phyloP scores from a whole-genome alignment of 2,888 invertebrate genomes.

The Amphipyra tragopoginis region DNA sequence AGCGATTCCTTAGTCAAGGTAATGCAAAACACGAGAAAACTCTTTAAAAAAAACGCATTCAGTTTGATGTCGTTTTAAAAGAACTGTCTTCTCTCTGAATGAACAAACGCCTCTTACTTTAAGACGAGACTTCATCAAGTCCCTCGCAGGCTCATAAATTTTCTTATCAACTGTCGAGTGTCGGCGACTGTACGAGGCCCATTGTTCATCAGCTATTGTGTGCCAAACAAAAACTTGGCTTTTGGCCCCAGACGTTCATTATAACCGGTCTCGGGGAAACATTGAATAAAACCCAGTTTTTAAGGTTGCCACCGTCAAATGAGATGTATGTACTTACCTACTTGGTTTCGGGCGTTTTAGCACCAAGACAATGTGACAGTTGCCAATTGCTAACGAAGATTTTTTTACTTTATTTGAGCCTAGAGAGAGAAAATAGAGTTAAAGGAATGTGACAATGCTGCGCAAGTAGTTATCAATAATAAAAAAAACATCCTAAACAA shows the following conservation, averaged over 20 bases:
- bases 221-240: constrained; percentile 47
- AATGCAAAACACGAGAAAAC: no score
- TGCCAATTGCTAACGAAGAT: not conserved
- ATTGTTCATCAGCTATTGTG: constrained; percentile 52
- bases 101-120: constrained; percentile 9
- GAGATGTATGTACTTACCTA: not conserved
- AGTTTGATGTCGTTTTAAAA: not conserved
- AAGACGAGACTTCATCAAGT: constrained; percentile 13
- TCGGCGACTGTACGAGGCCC: constrained; percentile 36
- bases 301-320: constrained; percentile 2
- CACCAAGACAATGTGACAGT: not conserved
- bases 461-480: no score
- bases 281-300: constrained; percentile 21
- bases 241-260: constrained; percentile 32
- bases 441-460: no score
- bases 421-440: no score
- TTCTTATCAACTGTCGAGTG: constrained; percentile 37
- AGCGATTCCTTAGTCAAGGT: no score
- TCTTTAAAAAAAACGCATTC: not conserved
- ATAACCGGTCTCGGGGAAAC: constrained; percentile 27
- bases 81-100: not conserved
- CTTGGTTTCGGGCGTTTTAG: not conserved
- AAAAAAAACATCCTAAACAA: no score
- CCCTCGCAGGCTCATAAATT: constrained; percentile 35
- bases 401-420: no score